A percentile compares a stretch with the other conserved stretches of the same genome.
Conservation (phyloP, 2,888 invertebrate genomes). For the Linnaemya tessellans region DNA sequence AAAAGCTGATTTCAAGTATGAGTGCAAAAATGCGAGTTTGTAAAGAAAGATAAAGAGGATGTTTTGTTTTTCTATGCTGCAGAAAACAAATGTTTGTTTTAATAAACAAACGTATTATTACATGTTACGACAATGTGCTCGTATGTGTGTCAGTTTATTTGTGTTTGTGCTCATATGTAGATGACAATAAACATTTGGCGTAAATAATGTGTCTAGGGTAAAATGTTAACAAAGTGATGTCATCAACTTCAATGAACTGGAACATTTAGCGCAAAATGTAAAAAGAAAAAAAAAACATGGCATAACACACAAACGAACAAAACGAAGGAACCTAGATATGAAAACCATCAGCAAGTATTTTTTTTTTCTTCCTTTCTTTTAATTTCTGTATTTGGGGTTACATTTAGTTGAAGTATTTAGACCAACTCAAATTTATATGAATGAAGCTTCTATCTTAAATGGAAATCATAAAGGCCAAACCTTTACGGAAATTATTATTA, state of each 20-base stretch:
- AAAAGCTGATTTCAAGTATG: conserved; percentile 43
- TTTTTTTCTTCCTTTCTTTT: background rate
- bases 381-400: conserved; percentile 30
- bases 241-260: conserved; percentile 71
- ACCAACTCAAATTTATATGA: conserved; percentile 15
- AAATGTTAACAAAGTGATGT: conserved; percentile 70
- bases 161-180: background rate
- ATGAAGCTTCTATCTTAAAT: conserved; percentile 35
- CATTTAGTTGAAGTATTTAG: conserved; percentile 31
- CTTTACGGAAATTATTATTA: conserved; percentile 54
- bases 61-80: background rate
- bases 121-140: background rate
- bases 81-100: conserved; percentile 54
- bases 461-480: conserved; percentile 58
- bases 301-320: conserved; percentile 10
- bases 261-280: conserved; percentile 68
- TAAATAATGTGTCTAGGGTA: conserved; percentile 69
- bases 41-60: conserved; percentile 16
- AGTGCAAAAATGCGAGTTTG: background rate
- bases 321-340: conserved; percentile 50
- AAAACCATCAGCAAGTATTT: background rate
- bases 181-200: conserved; percentile 66
- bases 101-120: conserved; percentile 12
- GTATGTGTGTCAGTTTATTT: background rate
- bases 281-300: conserved; percentile 15